Percentiles rank a stretch among this genome's conserved stretches.
These are phyloP conservation scores for Damaliscus lunatus DNA, from an alignment of 2,113 vertebrate genomes.

Conservation along the genomic window DNA sequence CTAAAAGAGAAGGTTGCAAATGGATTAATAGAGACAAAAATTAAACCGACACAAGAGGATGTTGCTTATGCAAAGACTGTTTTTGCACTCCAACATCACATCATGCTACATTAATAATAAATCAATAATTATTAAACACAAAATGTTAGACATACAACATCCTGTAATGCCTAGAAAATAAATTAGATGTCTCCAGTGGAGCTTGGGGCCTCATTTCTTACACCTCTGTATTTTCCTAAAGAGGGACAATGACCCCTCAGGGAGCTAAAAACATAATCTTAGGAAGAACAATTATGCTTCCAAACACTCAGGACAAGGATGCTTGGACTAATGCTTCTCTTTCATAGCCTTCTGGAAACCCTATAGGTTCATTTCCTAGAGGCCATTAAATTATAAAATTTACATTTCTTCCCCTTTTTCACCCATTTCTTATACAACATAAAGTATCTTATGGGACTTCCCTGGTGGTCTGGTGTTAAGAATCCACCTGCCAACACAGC, in stretches of 20 bases:
- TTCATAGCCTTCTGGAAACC: neutral
- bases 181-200: neutral
- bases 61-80: neutral
- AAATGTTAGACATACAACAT: neutral
- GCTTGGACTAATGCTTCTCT: neutral
- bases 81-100: neutral
- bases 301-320: neutral
- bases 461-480: neutral
- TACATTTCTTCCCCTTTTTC: neutral
- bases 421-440: neutral
- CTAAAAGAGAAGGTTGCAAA: constrained; percentile 52
- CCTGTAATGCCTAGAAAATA: constrained; percentile 14
- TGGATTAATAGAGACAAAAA: neutral
- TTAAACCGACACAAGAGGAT: neutral
- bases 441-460: neutral
- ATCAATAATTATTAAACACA: constrained; percentile 3
- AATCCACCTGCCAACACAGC: neutral
- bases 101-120: neutral
- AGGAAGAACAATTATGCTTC: neutral
- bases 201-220: neutral
- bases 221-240: neutral
- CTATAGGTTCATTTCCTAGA: neutral
- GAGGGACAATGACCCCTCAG: neutral
- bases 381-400: neutral
- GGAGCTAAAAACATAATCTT: neutral